Percentiles rank a stretch among this genome's conserved stretches.
Evolutionary conservation across 2,888 invertebrate genomes (phyloP).

Genomic region (Orchestes rusci): DNA sequence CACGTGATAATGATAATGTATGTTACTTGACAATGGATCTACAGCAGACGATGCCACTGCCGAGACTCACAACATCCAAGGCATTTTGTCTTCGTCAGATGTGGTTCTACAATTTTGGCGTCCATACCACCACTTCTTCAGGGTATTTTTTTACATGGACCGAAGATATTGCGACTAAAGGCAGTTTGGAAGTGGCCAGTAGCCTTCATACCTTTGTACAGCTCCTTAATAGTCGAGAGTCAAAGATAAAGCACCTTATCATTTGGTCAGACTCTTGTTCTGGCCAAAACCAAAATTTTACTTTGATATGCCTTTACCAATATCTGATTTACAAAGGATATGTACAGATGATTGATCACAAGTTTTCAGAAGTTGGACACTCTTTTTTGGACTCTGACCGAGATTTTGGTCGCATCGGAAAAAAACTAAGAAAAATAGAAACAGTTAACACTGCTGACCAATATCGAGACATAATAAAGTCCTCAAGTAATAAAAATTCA

Average conservation of each 20-base stretch:
- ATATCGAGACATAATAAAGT: neutral
- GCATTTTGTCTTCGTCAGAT: neutral
- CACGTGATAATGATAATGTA: neutral
- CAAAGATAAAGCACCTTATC: neutral
- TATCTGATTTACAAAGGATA: slow-evolving; percentile 5
- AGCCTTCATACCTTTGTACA: neutral
- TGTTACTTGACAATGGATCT: neutral
- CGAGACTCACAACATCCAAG: neutral
- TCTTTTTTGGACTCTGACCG: neutral
- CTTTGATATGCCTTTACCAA: neutral
- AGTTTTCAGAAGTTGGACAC: neutral
- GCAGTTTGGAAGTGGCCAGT: neutral
- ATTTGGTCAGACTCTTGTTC: slow-evolving; percentile 1
- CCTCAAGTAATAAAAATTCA: neutral
- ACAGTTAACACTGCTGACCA: neutral
- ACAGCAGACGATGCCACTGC: slow-evolving; percentile 4
- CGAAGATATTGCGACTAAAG: neutral
- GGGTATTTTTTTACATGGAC: neutral
- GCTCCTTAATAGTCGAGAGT: neutral
- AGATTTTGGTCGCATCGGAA: neutral
- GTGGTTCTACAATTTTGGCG: slow-evolving; percentile 2
- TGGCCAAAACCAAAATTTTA: slow-evolving; percentile 1
- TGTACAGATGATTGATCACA: neutral
- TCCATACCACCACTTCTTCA: neutral
- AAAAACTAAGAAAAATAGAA: neutral